Conservation (phyloP, 2,797 vertebrate genomes). For the Uromys caudimaculatus region DNA sequence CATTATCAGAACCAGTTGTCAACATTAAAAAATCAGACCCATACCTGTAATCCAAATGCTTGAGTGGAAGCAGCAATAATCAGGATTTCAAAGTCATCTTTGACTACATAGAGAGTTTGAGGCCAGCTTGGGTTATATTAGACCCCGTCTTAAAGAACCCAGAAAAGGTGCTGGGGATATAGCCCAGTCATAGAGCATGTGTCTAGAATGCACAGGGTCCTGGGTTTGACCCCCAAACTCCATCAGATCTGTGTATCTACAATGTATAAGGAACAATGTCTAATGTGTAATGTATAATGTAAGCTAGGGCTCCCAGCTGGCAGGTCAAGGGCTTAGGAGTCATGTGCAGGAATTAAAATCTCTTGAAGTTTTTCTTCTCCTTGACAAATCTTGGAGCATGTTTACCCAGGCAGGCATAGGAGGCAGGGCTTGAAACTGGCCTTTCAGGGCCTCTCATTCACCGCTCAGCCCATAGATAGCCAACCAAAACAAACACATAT, state of each 20-base stretch:
- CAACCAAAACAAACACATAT: background rate
- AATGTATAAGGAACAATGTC: background rate
- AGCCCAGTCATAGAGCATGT: background rate
- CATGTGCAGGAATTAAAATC: slow-evolving; percentile 14
- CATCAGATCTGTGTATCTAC: background rate
- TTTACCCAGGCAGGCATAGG: background rate
- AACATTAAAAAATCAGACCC: background rate
- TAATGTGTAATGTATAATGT: too few species aligned
- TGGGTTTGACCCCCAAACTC: background rate
- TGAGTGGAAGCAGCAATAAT: background rate
- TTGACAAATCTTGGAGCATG: background rate
- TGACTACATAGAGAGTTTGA: background rate
- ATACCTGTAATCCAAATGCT: background rate
- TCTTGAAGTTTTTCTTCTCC: slow-evolving; percentile 37
- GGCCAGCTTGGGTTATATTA: background rate
- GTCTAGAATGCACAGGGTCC: background rate
- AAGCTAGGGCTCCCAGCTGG: background rate
- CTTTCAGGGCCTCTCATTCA: slow-evolving; percentile 1
- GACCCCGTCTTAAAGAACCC: background rate
- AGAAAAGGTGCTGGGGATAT: background rate
- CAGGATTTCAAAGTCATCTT: background rate
- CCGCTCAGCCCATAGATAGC: background rate
- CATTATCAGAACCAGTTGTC: background rate
- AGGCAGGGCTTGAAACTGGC: background rate
- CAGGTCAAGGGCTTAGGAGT: background rate